These are phyloP conservation scores for Salticus scenicus DNA, from an alignment of 2,888 invertebrate species.

Conservation along the genomic window DNA sequence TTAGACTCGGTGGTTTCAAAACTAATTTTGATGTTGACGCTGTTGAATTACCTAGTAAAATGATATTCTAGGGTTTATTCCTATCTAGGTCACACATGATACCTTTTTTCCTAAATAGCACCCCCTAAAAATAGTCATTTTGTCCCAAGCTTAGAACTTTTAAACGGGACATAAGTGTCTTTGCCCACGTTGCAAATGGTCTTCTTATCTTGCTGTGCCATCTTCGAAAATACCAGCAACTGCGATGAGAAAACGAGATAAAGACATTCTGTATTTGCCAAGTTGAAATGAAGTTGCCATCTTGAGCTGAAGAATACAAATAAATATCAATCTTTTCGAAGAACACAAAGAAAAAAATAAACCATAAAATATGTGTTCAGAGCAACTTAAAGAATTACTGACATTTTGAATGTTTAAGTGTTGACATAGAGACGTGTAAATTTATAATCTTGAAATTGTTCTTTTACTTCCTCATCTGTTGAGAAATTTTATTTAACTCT, in stretches of 20 bases:
- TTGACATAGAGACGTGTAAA: conserved; percentile 59
- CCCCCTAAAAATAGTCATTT: conserved; percentile 52
- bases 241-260: conserved; percentile 41
- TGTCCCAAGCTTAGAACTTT: conserved; percentile 40
- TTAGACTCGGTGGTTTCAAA: not conserved
- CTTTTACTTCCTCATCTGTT: conserved; percentile 9
- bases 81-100: conserved; percentile 50
- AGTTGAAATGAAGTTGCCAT: conserved; percentile 26
- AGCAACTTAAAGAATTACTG: conserved; percentile 50
- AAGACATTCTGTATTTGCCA: conserved; percentile 56
- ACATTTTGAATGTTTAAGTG: conserved; percentile 42
- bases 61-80: conserved; percentile 17
- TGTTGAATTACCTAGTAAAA: not conserved
- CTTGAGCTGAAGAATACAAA: conserved; percentile 23
- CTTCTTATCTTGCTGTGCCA: conserved; percentile 37
- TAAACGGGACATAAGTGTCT: conserved; percentile 47
- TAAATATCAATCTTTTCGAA: conserved; percentile 31
- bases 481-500: not conserved
- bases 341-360: conserved; percentile 28
- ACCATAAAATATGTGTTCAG: conserved; percentile 34
- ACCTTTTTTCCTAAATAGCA: conserved; percentile 35
- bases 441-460: conserved; percentile 41
- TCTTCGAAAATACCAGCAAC: conserved; percentile 37
- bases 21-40: not conserved
- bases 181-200: conserved; percentile 49